These are phyloP conservation scores for Cosmia trapezina DNA, from an alignment of 2,888 invertebrate species.

Conservation along the genomic window DNA sequence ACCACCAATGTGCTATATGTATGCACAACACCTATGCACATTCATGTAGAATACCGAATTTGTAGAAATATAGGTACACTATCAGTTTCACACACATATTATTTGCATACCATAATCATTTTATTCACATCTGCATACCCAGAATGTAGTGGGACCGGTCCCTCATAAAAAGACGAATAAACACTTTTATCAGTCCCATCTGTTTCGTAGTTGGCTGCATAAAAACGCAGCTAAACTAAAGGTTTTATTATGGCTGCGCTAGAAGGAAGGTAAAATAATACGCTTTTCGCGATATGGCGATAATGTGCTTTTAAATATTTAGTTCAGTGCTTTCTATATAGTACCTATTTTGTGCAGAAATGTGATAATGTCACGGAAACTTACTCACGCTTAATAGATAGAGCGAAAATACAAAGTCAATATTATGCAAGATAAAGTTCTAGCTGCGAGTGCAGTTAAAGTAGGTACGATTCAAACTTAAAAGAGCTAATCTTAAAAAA, in stretches of 20 bases:
- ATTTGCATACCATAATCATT: conserved; percentile 22
- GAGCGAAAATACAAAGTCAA: neutral
- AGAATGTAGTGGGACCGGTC: conserved; percentile 45
- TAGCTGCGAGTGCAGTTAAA: neutral
- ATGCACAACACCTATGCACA: too few relatives aligned
- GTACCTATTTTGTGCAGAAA: neutral
- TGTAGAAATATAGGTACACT: too few relatives aligned
- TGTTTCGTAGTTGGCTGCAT: conserved; percentile 30
- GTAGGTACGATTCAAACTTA: too few relatives aligned
- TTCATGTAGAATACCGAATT: too few relatives aligned
- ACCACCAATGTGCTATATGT: too few relatives aligned
- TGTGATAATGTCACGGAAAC: neutral
- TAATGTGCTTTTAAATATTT: neutral
- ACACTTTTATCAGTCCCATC: conserved; percentile 54
- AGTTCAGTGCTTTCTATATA: neutral
- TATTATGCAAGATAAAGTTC: neutral
- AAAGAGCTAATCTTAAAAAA: too few relatives aligned
- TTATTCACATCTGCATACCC: conserved; percentile 44
- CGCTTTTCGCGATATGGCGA: neutral
- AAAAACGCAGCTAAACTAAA: conserved; percentile 45
- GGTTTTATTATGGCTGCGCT: conserved; percentile 40
- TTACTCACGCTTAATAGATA: neutral
- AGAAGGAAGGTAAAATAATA: conserved; percentile 33
- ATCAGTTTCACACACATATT: too few relatives aligned
- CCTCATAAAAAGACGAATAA: conserved; percentile 36